Conservation (phyloP, 2,113 vertebrate species). For the Rhegmatorhina hoffmannsi region DNA sequence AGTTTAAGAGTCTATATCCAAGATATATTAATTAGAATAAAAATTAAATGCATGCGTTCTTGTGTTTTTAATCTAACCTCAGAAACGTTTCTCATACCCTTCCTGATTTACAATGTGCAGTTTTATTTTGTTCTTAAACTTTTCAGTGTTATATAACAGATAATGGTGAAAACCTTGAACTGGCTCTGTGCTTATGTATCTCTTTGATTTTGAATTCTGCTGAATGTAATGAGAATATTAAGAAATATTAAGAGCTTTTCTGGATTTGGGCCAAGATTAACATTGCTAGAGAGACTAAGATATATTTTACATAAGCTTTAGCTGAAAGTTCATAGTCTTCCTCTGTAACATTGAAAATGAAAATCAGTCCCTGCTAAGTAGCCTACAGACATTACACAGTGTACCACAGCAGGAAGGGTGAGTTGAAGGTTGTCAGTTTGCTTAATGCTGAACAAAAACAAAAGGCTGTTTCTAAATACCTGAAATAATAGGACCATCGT, state of each 20-base stretch:
- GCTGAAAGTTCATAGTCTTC: background rate
- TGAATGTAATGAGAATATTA: slow-evolving; percentile 1
- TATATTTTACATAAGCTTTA: slow-evolving; percentile 16
- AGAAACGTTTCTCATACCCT: background rate
- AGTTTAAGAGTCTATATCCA: background rate
- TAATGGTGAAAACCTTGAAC: background rate
- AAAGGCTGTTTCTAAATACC: background rate
- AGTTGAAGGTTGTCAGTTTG: slow-evolving; percentile 17
- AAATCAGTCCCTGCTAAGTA: background rate
- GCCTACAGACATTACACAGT: background rate
- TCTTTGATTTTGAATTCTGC: background rate
- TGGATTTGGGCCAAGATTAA: slow-evolving; percentile 16
- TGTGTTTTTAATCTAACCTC: background rate
- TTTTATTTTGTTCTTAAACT: background rate
- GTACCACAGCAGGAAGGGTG: background rate
- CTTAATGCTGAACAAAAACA: background rate
- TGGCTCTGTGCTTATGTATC: background rate
- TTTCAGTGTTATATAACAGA: background rate
- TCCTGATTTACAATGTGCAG: background rate
- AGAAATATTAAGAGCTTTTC: slow-evolving; percentile 28
- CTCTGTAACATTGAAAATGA: background rate
- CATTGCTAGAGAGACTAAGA: background rate
- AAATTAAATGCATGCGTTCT: background rate
- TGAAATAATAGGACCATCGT: background rate
- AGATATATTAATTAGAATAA: background rate